Evolutionary conservation across 23 tunicate genomes (phyloP).

Genomic region (Clavelina lepadiformis): DNA sequence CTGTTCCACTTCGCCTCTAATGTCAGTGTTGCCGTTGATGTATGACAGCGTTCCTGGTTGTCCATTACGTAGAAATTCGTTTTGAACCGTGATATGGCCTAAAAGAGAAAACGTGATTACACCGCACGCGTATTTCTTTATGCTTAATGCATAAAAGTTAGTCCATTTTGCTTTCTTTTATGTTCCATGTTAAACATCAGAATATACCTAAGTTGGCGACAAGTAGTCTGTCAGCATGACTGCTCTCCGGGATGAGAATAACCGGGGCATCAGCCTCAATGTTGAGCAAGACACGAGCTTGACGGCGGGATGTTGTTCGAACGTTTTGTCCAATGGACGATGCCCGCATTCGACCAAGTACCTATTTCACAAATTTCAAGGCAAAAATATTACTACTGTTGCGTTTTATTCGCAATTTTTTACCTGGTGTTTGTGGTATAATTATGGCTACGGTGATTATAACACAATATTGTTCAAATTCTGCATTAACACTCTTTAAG

Average conservation of each 20-base stretch:
- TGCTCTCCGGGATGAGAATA: constrained; percentile 85
- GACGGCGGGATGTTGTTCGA: constrained; percentile 46
- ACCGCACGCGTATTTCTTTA: too few species aligned
- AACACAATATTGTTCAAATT: too few species aligned
- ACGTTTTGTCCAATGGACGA: constrained; percentile 91
- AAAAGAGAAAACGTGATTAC: too few species aligned
- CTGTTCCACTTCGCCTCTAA: not conserved
- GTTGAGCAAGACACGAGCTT: constrained; percentile 66
- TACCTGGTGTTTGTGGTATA: not conserved
- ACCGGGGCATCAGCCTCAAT: constrained; percentile 74
- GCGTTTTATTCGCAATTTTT: too few species aligned
- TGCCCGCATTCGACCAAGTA: constrained; percentile 82
- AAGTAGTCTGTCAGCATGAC: constrained; percentile 69
- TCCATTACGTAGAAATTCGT: constrained; percentile 51
- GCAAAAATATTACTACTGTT: too few species aligned
- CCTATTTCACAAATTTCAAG: constrained; percentile 27
- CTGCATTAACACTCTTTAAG: not conserved
- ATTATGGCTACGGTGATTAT: too few species aligned
- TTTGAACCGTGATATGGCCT: constrained; percentile 55
- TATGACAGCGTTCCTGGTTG: constrained; percentile 54
- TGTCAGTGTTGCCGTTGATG: too few species aligned
- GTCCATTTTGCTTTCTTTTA: too few species aligned
- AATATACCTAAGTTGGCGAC: constrained; percentile 82
- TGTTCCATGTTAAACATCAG: too few species aligned
- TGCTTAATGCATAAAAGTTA: too few species aligned